Conservation (phyloP, 2,888 invertebrate genomes). For the Lysandra bellargus region DNA sequence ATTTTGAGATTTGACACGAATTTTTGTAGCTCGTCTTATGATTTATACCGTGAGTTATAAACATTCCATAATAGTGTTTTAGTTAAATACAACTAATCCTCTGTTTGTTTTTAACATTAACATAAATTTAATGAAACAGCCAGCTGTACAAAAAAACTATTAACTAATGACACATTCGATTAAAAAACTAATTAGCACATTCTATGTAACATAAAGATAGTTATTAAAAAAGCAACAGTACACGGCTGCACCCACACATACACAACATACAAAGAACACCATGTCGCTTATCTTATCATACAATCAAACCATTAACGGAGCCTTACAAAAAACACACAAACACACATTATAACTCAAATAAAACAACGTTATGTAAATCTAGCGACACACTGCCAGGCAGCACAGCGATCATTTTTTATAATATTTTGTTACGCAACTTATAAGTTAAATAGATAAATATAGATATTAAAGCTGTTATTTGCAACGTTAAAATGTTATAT, state of each 20-base stretch:
- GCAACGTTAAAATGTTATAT: too few species aligned
- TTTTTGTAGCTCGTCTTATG: too few species aligned
- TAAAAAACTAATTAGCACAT: conserved; percentile 29
- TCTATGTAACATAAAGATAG: conserved; percentile 14
- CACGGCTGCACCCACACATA: conserved; percentile 28
- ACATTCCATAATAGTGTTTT: neutral
- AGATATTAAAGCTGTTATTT: too few species aligned
- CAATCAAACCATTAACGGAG: conserved; percentile 73
- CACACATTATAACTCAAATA: conserved; percentile 58
- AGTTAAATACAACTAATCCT: neutral
- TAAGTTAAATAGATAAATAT: too few species aligned
- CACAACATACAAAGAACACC: conserved; percentile 75
- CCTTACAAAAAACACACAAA: conserved; percentile 64
- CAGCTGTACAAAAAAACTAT: neutral
- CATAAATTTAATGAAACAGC: neutral
- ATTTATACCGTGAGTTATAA: too few species aligned
- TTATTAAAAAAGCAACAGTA: conserved; percentile 27
- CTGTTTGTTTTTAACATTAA: too few species aligned
- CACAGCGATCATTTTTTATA: conserved; percentile 34
- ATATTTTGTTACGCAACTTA: neutral
- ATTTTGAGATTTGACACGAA: too few species aligned
- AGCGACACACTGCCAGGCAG: conserved; percentile 49
- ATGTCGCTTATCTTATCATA: conserved; percentile 70
- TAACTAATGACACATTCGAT: conserved; percentile 25
- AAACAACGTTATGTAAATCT: conserved; percentile 48